phyloP scores from a whole-genome alignment of 2,113 vertebrate genomes.

The Amphiprion ocellaris region DNA sequence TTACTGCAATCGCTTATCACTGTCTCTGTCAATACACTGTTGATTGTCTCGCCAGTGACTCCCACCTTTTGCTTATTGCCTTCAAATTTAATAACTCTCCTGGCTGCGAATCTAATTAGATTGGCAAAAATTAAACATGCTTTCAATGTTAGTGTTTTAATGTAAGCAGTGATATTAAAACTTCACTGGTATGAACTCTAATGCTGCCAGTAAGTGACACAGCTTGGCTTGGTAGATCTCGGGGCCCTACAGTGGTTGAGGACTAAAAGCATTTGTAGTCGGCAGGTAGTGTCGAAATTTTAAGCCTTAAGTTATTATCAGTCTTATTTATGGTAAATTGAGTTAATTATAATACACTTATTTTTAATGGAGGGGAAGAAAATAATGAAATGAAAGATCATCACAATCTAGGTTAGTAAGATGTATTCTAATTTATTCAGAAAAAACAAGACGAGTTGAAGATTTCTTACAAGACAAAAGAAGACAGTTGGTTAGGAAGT shows the following conservation, averaged over 20 bases:
- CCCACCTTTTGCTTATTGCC: slow-evolving; percentile 5
- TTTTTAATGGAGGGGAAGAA: background rate
- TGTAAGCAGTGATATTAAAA: background rate
- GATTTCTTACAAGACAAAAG: background rate
- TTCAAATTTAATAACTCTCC: slow-evolving; percentile 10
- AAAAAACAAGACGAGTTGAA: background rate
- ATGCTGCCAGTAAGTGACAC: background rate
- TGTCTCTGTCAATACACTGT: background rate
- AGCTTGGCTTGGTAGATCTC: background rate
- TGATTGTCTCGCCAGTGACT: background rate
- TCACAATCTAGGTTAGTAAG: background rate
- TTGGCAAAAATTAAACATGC: background rate
- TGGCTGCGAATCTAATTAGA: slow-evolving; percentile 14
- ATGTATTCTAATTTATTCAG: background rate
- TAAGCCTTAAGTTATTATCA: background rate
- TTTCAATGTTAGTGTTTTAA: background rate
- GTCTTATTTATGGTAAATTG: background rate
- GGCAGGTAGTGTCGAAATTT: background rate
- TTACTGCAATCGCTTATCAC: background rate
- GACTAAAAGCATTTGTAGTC: background rate
- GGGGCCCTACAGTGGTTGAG: background rate
- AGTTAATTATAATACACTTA: background rate
- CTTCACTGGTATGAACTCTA: background rate
- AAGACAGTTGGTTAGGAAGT: background rate
- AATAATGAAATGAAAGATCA: background rate